Conservation (phyloP, 2,797 vertebrate genomes). For the Ctenopoma multispine region DNA sequence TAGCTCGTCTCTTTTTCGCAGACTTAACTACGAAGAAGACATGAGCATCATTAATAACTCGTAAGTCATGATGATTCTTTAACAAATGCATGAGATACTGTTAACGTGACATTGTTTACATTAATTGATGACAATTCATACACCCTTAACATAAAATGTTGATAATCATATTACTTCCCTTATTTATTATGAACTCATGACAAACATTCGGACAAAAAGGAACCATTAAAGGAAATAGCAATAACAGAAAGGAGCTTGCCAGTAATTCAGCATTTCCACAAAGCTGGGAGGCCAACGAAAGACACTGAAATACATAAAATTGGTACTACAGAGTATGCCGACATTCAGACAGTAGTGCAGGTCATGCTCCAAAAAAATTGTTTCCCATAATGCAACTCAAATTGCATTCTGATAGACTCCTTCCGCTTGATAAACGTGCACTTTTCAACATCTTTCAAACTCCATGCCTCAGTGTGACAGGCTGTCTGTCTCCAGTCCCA, state of each 20-base stretch:
- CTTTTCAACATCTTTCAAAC: not conserved
- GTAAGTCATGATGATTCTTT: too few relatives aligned
- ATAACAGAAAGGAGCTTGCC: not conserved
- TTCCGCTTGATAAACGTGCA: not conserved
- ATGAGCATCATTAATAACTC: too few relatives aligned
- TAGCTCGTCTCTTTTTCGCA: too few relatives aligned
- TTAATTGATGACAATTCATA: not conserved
- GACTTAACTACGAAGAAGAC: too few relatives aligned
- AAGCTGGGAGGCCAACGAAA: not conserved
- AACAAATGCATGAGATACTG: too few relatives aligned
- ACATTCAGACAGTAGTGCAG: not conserved
- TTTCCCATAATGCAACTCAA: not conserved
- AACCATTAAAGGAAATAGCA: not conserved
- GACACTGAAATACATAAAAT: not conserved
- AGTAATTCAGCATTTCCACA: not conserved
- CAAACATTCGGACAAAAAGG: not conserved
- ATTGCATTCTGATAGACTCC: not conserved
- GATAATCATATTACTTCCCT: not conserved
- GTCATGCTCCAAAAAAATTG: not conserved
- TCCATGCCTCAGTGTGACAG: too few relatives aligned
- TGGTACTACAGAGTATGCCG: not conserved
- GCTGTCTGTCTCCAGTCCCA: too few relatives aligned
- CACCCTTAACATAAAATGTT: not conserved
- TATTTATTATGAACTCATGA: not conserved
- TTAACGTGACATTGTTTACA: too few relatives aligned